phyloP scores from a whole-genome alignment of 2,797 vertebrate species.

The Chromis chromis region DNA sequence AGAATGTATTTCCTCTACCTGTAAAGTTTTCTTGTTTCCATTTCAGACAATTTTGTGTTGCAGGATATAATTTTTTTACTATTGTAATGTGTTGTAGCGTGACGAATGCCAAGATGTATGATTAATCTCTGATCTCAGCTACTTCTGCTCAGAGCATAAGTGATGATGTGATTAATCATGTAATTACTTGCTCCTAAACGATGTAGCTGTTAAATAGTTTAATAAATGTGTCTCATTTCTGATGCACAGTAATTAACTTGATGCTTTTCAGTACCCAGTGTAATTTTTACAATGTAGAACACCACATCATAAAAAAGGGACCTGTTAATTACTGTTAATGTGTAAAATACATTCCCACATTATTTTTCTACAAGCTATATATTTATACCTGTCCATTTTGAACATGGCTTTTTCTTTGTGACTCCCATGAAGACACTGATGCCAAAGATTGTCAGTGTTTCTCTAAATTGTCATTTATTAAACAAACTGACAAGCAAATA shows the following conservation, averaged over 20 bases:
- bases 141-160: neutral
- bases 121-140: neutral
- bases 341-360: neutral
- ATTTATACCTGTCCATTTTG: neutral
- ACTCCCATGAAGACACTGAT: slow-evolving; percentile 20
- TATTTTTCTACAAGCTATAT: neutral
- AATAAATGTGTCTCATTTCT: neutral
- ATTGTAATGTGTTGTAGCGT: neutral
- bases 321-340: neutral
- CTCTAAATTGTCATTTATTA: slow-evolving; percentile 57
- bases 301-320: neutral
- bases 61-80: neutral
- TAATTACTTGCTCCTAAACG: neutral
- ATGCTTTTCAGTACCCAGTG: neutral
- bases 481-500: slow-evolving; percentile 53
- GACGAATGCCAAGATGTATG: too few relatives aligned
- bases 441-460: neutral
- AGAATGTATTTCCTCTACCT: neutral
- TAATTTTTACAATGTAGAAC: neutral
- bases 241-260: neutral
- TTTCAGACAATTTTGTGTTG: neutral
- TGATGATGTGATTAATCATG: neutral
- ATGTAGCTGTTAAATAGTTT: neutral
- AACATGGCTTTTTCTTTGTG: slow-evolving; percentile 10
- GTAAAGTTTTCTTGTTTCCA: neutral